Evolutionary conservation across 1,140 invertebrate species (phyloP), one percentile per base, ranked within the genome.

Genomic region (Holotrichia oblita): DNA sequence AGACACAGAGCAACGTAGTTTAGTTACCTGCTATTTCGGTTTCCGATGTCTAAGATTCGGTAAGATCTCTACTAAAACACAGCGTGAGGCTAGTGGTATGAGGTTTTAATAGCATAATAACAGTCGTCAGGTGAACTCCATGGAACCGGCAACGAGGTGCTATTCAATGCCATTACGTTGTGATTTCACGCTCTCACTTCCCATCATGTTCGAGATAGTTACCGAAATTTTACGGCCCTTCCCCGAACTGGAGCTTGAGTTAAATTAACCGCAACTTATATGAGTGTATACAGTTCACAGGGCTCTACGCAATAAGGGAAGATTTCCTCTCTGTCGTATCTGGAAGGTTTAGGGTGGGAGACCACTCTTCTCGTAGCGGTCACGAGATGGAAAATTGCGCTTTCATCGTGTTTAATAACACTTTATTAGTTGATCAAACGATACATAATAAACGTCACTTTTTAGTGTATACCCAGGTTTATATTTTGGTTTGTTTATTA

Each of bases 111-210:
- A 61, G 78, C 40, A 40, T 42, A 59, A 76, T 79, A 76, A 79
- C 78, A 76, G 72, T 69, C 40, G 78, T 77, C 78, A 55, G 78
- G 73, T 41, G 64, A 44, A 40, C 59, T 44, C 48, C 73, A 40
- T 69, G 72, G 73, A 61, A 72, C 74, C 73, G 34, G 59, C 78
- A 77, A 79, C 59, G 78, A 79, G 73, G 73, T 79, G 78, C 48
- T 69, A 79, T 76, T 69, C 72, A 40, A 41, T 69, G 34, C 40
- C 42, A 61, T 44, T 59, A 77, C 27, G 27, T 20, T 27, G 44
- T 59, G 59, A 48, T 40, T 77, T 77, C 27, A 61, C 44, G 42
- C 77, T 34, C 64, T 14, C 41, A 12, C 61, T 73, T 24, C 27
- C 72, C 55, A 59, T 24, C 73, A 79, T 75, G 48, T 75, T 59